Percentiles rank a stretch among this genome's conserved stretches.
phyloP scores from a whole-genome alignment of 2,888 invertebrate genomes.

The Leptinotarsa haldemani region DNA sequence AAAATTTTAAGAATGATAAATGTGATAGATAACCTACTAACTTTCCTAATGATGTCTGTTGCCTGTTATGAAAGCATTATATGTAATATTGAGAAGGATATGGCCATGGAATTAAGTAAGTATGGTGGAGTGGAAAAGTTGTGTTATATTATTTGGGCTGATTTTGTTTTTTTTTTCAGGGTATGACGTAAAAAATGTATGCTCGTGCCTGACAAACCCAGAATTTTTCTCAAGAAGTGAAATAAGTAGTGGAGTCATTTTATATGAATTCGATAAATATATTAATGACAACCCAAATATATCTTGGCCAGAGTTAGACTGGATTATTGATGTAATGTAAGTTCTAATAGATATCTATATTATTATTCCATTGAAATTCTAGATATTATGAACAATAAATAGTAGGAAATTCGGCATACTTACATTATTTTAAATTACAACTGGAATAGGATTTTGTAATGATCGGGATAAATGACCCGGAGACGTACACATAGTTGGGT shows the following conservation, averaged over 20 bases:
- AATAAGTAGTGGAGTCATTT: slow-evolving; percentile 70
- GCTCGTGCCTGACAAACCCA: slow-evolving; percentile 69
- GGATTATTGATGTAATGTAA: slow-evolving; percentile 75
- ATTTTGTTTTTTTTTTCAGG: slow-evolving; percentile 58
- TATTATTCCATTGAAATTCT: too few species aligned
- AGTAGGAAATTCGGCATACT: too few species aligned
- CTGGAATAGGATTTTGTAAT: too few species aligned
- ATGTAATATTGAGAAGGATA: slow-evolving; percentile 59
- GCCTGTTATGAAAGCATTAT: slow-evolving; percentile 59
- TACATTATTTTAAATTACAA: too few species aligned
- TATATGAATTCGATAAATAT: slow-evolving; percentile 73
- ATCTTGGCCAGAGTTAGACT: slow-evolving; percentile 79
- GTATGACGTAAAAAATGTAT: slow-evolving; percentile 66
- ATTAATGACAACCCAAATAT: slow-evolving; percentile 71
- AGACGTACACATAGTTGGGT: too few species aligned
- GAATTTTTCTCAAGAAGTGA: slow-evolving; percentile 73
- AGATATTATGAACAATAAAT: too few species aligned
- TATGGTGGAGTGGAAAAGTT: slow-evolving; percentile 26
- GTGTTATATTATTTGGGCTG: neutral
- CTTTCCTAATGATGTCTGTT: slow-evolving; percentile 63
- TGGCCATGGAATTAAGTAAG: slow-evolving; percentile 61
- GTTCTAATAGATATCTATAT: slow-evolving; percentile 54
- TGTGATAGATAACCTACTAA: slow-evolving; percentile 63
- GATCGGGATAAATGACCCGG: too few species aligned
- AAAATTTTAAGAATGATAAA: slow-evolving; percentile 57